These are phyloP conservation scores for Mongoloraphidia duomilia DNA, from an alignment of 2,888 invertebrate species.

Conservation along the genomic window DNA sequence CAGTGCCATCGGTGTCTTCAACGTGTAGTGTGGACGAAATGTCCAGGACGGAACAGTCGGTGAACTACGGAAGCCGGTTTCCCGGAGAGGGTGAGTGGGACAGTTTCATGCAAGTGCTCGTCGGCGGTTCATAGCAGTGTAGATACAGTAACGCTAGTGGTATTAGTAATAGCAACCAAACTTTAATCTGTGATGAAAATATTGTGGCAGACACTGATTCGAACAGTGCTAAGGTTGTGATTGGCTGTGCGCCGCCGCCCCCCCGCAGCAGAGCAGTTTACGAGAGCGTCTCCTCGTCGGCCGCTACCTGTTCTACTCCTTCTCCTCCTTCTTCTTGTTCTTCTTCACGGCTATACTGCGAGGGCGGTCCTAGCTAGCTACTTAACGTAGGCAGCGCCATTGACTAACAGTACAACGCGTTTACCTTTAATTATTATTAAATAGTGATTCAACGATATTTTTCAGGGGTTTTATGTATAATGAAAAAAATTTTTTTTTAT, in stretches of 20 bases:
- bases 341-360: neutral
- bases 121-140: conserved; percentile 47
- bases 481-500: too few relatives aligned
- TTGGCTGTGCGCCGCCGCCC: conserved; percentile 1
- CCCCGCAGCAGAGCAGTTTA: neutral
- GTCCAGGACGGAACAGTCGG: conserved; percentile 6
- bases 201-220: neutral
- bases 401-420: neutral
- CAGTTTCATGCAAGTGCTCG: conserved; percentile 55
- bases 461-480: too few relatives aligned
- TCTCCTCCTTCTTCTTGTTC: neutral
- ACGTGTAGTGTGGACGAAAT: conserved; percentile 6
- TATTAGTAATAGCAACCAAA: too few relatives aligned
- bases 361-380: too few relatives aligned
- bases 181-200: too few relatives aligned
- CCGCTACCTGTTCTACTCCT: neutral
- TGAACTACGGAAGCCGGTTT: conserved; percentile 1
- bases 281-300: neutral
- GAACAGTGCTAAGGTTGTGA: conserved; percentile 6
- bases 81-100: conserved; percentile 33
- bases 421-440: too few relatives aligned
- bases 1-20: neutral
- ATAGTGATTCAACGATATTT: too few relatives aligned
- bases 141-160: neutral
- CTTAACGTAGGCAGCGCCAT: neutral